phyloP scores from a whole-genome alignment of 2,113 vertebrate species.

The Ptilorrhoa leucosticta region DNA sequence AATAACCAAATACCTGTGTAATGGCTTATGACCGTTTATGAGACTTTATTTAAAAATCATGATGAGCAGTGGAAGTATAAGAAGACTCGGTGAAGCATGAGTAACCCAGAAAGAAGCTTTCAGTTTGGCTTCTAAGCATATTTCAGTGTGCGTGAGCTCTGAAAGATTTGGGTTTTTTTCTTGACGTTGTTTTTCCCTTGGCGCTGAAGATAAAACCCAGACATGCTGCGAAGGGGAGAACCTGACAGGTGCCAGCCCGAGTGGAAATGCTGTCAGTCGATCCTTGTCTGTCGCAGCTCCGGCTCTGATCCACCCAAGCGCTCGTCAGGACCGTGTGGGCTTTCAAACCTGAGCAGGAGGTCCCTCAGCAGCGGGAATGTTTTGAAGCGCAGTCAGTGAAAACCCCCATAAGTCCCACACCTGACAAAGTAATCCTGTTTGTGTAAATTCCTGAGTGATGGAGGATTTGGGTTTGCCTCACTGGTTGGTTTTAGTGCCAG shows the following conservation, averaged over 20 bases:
- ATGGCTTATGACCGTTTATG: slow-evolving; percentile 25
- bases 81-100: background rate
- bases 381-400: background rate
- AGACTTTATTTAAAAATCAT: background rate
- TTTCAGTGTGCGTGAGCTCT: background rate
- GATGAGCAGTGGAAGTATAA: background rate
- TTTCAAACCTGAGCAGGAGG: background rate
- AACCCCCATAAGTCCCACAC: background rate
- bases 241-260: background rate
- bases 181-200: background rate
- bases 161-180: background rate
- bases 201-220: background rate
- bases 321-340: background rate
- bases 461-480: background rate
- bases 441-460: background rate
- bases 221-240: background rate
- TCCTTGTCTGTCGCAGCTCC: background rate
- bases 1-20: slow-evolving; percentile 25
- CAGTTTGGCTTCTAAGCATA: background rate
- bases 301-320: background rate
- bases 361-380: background rate
- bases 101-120: background rate
- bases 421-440: background rate
- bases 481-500: background rate
- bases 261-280: background rate